Percentiles rank a stretch among this genome's conserved stretches.
Conservation (phyloP, 1,140 invertebrate genomes). For the Apis dorsata region DNA sequence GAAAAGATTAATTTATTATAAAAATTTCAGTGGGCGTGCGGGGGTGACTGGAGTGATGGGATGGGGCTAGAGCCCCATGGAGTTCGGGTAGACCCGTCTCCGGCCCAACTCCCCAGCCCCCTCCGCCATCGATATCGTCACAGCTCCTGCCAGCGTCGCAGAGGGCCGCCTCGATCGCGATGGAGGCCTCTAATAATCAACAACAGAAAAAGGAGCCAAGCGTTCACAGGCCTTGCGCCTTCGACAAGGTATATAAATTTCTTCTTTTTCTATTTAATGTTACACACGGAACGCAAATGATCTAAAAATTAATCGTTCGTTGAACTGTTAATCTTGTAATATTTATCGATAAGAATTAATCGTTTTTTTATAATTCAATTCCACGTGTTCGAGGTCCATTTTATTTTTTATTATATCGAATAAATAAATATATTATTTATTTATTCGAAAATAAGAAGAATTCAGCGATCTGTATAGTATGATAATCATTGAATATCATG, state of each 20-base stretch:
- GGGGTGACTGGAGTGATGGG: slow-evolving; percentile 80
- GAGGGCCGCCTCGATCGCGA: slow-evolving; percentile 78
- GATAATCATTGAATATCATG: too few species aligned
- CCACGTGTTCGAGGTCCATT: too few species aligned
- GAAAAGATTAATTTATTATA: slow-evolving; percentile 8
- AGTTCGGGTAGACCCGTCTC: slow-evolving; percentile 81
- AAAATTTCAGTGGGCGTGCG: slow-evolving; percentile 75
- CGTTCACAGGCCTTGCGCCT: slow-evolving; percentile 79
- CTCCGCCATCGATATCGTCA: slow-evolving; percentile 78
- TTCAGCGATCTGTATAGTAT: too few species aligned
- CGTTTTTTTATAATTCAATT: too few species aligned
- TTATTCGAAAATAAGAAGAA: too few species aligned
- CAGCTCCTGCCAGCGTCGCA: slow-evolving; percentile 78
- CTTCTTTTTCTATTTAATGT: not conserved
- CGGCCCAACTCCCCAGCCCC: slow-evolving; percentile 79
- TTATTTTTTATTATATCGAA: too few species aligned
- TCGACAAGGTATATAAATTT: slow-evolving; percentile 74
- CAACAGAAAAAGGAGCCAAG: slow-evolving; percentile 77
- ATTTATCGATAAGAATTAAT: too few species aligned
- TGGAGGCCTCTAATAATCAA: slow-evolving; percentile 78
- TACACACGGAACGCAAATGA: too few species aligned
- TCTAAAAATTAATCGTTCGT: too few species aligned
- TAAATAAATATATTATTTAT: too few species aligned
- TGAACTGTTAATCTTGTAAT: too few species aligned
- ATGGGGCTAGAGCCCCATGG: slow-evolving; percentile 81